Percentiles rank a stretch among this genome's conserved stretches.
phyloP scores from a whole-genome alignment of 2,888 invertebrate genomes.

The Hetaerina titia region DNA sequence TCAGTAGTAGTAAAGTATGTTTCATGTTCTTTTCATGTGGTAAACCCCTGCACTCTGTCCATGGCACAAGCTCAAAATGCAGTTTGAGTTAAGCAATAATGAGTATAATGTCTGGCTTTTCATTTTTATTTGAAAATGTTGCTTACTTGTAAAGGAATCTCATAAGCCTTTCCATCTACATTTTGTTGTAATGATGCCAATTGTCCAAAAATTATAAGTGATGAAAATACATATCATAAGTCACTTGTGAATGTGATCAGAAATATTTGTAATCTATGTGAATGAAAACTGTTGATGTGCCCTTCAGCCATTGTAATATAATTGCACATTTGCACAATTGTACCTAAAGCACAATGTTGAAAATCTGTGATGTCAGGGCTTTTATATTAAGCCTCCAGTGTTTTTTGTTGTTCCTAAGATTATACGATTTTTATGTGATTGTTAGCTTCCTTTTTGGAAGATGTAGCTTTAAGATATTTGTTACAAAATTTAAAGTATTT shows the following conservation, averaged over 20 bases:
- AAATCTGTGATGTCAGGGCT: conserved; percentile 60
- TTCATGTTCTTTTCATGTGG: background rate
- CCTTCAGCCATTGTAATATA: conserved; percentile 39
- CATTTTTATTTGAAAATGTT: conserved; percentile 41
- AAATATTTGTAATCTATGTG: background rate
- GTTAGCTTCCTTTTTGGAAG: conserved; percentile 50
- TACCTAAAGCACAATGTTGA: conserved; percentile 55
- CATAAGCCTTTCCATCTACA: background rate
- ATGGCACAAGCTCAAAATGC: conserved; percentile 53
- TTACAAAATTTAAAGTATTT: conserved; percentile 50
- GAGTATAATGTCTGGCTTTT: conserved; percentile 13
- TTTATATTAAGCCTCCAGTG: background rate
- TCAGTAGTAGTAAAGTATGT: background rate
- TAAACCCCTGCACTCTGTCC: conserved; percentile 37
- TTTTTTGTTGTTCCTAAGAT: conserved; percentile 59
- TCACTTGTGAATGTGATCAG: conserved; percentile 42
- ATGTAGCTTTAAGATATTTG: conserved; percentile 38
- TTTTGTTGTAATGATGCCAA: background rate
- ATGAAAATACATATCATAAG: conserved; percentile 63
- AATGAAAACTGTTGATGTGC: conserved; percentile 9
- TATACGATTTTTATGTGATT: conserved; percentile 37
- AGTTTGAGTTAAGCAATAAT: conserved; percentile 44
- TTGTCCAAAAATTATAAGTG: conserved; percentile 32
- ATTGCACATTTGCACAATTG: conserved; percentile 49
- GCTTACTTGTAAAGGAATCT: background rate